Evolutionary conservation across 2,113 vertebrate genomes (phyloP), one percentile per base, ranked within the genome.

Genomic region (Gymnocephalus cernua): DNA sequence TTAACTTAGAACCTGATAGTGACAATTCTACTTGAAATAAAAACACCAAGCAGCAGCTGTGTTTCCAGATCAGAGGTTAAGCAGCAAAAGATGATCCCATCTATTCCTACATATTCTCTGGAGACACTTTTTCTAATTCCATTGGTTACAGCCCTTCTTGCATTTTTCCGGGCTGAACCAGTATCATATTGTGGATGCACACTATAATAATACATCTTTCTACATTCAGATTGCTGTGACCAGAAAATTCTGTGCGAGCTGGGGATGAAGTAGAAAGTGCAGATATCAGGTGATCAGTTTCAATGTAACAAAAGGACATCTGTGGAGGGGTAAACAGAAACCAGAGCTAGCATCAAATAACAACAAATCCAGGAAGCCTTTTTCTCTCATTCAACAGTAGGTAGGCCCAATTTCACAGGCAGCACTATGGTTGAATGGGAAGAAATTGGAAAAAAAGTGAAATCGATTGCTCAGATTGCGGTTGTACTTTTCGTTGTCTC

Each of bases 391-490:
- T 96, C 95, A 89, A 88, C 88, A 92, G 88, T 29, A 93, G 92
- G 92, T 73, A 82, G 92, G 95, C 92, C 95, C 96, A 97, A 96
- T 98, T 97, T 97, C 96, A 96, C 95, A 97, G 95, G 85, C 94
- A 13, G 6, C 86, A 88, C 93, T 90, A 73, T 53, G 48, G 91
- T 93, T 86, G 94, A 95, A 89, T 78, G 94, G 29, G 91, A 91
- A 95, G 93, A 96, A 97, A 98, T 96, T 96, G 96, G 85, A 80
- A 95, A 96, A 94, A 95, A 93, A 83, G 94, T 94, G 93, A 95
- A 97, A 98, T 96, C 91, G 90, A 97, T 97, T 95, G 95, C 91
- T 92, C 93, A 94, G 95, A 93, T 95, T 94, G 95, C 94, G 93
- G 90, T 95, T 95, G 95, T 96, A 95, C 84, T 96, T 97, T 96